Conservation (phyloP, 2,113 vertebrate genomes). For the Ahaetulla prasina region DNA sequence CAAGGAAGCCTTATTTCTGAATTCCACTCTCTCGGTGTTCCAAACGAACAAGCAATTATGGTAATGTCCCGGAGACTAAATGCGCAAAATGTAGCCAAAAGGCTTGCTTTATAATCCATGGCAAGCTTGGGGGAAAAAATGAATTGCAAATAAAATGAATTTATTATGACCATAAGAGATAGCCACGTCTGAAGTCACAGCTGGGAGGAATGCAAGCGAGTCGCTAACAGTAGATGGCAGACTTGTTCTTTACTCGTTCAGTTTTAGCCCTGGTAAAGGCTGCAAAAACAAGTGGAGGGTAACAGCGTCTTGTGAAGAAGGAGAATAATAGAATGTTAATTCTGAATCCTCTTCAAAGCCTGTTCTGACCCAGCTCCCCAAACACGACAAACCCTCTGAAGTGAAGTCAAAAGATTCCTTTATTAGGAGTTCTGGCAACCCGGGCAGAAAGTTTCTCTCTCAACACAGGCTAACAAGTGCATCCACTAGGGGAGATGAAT, state of each 20-base stretch:
- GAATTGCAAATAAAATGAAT: neutral
- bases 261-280: too few species aligned
- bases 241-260: neutral
- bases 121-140: neutral
- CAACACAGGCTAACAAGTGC: too few species aligned
- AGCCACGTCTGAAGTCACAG: neutral
- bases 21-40: neutral
- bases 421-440: too few species aligned
- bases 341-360: neutral
- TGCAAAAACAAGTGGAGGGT: too few species aligned
- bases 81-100: constrained; percentile 31
- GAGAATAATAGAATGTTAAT: too few species aligned
- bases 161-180: constrained; percentile 25
- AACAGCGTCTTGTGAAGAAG: too few species aligned
- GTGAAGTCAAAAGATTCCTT: too few species aligned
- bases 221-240: constrained; percentile 61
- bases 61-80: constrained; percentile 15
- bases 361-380: too few species aligned
- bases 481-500: too few species aligned
- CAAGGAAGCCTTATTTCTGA: constrained; percentile 12
- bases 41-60: constrained; percentile 42
- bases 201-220: neutral
- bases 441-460: too few species aligned
- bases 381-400: too few species aligned
- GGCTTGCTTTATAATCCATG: constrained; percentile 22